phyloP scores from a whole-genome alignment of 2,888 invertebrate genomes.

The Oeneis ivallda region DNA sequence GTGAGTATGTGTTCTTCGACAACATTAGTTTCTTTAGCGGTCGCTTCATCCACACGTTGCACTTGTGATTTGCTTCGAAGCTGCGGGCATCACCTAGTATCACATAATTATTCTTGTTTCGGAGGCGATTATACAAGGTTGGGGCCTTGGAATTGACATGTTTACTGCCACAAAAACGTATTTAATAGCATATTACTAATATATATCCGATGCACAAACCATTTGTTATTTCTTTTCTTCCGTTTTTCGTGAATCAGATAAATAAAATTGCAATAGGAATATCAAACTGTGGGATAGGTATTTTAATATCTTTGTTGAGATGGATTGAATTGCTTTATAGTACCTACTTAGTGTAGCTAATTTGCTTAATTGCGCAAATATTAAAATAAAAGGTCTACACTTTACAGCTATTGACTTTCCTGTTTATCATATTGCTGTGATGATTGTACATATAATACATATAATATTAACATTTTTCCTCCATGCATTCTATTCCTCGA shows the following conservation, averaged over 20 bases:
- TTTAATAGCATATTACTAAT: neutral
- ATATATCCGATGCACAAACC: neutral
- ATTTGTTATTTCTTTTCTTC: neutral
- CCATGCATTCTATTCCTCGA: neutral
- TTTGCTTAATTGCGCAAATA: neutral
- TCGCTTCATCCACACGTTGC: no score
- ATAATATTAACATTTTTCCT: neutral
- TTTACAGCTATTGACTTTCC: neutral
- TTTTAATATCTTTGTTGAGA: no score
- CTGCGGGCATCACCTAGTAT: neutral
- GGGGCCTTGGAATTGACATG: neutral
- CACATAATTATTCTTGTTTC: neutral
- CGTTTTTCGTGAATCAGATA: neutral
- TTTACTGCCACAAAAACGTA: neutral
- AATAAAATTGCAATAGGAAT: no score
- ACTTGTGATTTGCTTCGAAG: neutral
- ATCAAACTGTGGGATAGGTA: no score
- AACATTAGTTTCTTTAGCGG: no score
- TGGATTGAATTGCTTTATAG: no score
- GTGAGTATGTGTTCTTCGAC: no score
- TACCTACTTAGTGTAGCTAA: no score
- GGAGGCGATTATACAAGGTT: neutral
- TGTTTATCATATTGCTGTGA: neutral
- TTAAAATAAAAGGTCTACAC: no score
- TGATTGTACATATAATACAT: no score